phyloP scores from a whole-genome alignment of 2,888 invertebrate genomes.

The Netelia fuscicornis region DNA sequence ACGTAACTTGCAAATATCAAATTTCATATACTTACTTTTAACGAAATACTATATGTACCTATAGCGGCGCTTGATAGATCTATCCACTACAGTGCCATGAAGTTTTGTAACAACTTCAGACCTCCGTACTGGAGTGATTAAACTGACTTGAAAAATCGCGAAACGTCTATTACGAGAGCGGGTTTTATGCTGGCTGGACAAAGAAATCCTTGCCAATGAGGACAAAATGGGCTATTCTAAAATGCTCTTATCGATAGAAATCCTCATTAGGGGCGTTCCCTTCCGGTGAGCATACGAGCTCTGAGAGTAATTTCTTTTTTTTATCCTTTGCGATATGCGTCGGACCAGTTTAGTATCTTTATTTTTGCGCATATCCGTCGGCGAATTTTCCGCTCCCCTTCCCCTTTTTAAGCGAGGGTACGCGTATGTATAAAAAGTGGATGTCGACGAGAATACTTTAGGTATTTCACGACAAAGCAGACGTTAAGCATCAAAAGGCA shows the following conservation, averaged over 20 bases:
- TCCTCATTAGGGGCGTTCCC: not conserved
- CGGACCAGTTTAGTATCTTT: conserved; percentile 41
- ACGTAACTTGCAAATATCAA: too few species aligned
- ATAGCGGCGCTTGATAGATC: too few species aligned
- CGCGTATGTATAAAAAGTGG: conserved; percentile 43
- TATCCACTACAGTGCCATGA: too few species aligned
- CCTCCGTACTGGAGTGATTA: too few species aligned
- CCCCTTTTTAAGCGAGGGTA: not conserved
- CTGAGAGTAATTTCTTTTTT: not conserved
- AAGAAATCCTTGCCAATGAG: not conserved
- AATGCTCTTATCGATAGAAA: conserved; percentile 8
- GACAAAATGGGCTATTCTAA: not conserved
- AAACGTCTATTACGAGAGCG: too few species aligned
- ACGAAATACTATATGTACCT: too few species aligned
- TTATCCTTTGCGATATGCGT: conserved; percentile 6
- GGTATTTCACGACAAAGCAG: not conserved
- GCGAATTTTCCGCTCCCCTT: conserved; percentile 29
- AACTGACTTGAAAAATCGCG: too few species aligned
- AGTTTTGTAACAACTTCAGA: too few species aligned
- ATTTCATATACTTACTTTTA: too few species aligned
- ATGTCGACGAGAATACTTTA: conserved; percentile 6
- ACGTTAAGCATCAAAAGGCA: conserved; percentile 25
- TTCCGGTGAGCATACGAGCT: conserved; percentile 3
- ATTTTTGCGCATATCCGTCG: conserved; percentile 44
- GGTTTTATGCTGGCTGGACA: not conserved